Base-by-base conservation (phyloP, 2,113 vertebrate species). In the Macaca mulatta region DNA sequence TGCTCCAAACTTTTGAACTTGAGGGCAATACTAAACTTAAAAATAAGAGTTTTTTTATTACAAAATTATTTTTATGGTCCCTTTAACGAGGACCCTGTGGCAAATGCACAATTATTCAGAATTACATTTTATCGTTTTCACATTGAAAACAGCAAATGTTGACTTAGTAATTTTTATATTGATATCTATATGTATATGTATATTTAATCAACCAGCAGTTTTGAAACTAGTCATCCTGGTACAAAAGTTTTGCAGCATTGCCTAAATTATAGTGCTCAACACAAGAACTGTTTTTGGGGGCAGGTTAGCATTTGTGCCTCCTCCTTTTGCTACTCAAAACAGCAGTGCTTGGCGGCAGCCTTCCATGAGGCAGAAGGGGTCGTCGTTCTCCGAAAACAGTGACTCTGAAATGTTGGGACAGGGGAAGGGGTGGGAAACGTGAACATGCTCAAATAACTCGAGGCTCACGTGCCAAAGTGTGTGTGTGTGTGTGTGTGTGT, bases 101-200 rank as follows among this genome's bases (percentile, higher is more conserved):
- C 97, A 98, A 98, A 98, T 98, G 98, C 98, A 98, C 98, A 98
- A 97, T 97, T 98, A 96, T 97, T 98, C 97, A 86, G 96, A 48
- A 98, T 98, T 98, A 97, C 98, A 97, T 98, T 98, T 98, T 98
- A 97, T 98, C 0, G 98, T 99, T 99, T 99, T 99, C 98, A 98
- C 98, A 99, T 99, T 99, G 99, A 99, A 99, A 99, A 98, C 98
- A 52, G 94, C 98, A 98, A 98, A 98, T 98, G 99, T 98, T 97
- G 96, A 96, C 97, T 98, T 98, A 95, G 90, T 96, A 98, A 97
- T 97, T 97, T 98, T 97, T 98, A 98, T 98, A 97, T 97, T 92
- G 97, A 93, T 97, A 98, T 97, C 77, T 97, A 96, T 97, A 97
- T 98, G 97, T 98, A 97, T 96, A 85, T 83, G 38, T 98, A 97